Evolutionary conservation across 1,140 invertebrate species (phyloP).

Genomic region (Brachionus paranguensis): DNA sequence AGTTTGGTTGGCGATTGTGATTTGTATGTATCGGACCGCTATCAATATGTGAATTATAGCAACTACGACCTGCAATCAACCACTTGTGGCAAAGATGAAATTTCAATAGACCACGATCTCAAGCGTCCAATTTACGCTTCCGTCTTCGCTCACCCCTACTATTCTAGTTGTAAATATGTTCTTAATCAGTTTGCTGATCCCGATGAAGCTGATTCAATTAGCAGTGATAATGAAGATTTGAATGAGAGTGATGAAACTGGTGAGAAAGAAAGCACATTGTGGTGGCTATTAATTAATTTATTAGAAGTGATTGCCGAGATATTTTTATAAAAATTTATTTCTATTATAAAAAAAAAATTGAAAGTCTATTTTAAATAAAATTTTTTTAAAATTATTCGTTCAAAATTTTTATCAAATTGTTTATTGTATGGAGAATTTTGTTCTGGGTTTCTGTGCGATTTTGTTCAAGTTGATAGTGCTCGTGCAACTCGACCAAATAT

Average conservation of each 20-base stretch:
- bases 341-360: too few species aligned
- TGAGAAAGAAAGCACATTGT: background rate
- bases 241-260: background rate
- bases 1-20: conserved; percentile 27
- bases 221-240: background rate
- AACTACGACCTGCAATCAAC: conserved; percentile 21
- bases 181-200: background rate
- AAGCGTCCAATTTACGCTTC: background rate
- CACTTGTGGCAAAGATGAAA: conserved; percentile 11
- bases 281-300: conserved; percentile 22
- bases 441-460: background rate
- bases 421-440: background rate
- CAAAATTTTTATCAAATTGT: conserved; percentile 36
- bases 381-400: background rate
- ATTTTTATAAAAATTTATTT: conserved; percentile 12
- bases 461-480: background rate
- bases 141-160: conserved; percentile 27
- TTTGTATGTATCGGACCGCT: background rate
- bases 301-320: background rate
- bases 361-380: too few species aligned
- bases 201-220: background rate
- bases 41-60: background rate
- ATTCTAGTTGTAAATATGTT: conserved; percentile 1
- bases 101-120: background rate
- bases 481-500: background rate